Evolutionary conservation across 2,888 invertebrate species (phyloP).

Genomic region (Nezara viridula): DNA sequence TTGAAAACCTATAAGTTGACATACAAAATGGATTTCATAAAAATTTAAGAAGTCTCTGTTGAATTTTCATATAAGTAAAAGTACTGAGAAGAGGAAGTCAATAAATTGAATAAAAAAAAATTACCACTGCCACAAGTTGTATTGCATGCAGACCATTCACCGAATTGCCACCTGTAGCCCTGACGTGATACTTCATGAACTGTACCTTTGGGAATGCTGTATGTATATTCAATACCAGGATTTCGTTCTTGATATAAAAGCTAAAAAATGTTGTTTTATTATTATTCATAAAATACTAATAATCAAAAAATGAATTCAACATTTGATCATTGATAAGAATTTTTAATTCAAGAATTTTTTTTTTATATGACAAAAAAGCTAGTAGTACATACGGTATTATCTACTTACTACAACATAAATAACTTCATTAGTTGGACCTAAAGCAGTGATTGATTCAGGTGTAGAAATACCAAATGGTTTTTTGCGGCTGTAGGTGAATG

Average conservation of each 20-base stretch:
- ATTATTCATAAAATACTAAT: conserved; percentile 31
- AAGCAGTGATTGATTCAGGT: conserved; percentile 85
- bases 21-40: background rate
- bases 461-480: conserved; percentile 85
- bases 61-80: background rate
- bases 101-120: background rate
- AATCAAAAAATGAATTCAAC: background rate
- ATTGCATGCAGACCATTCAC: conserved; percentile 84
- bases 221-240: conserved; percentile 90
- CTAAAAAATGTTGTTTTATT: conserved; percentile 70
- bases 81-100: background rate
- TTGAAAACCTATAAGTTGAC: conserved; percentile 76
- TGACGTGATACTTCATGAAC: conserved; percentile 76
- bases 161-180: conserved; percentile 87
- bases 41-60: background rate
- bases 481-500: conserved; percentile 89
- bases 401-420: conserved; percentile 84
- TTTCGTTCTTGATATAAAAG: conserved; percentile 86
- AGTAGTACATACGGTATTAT: background rate
- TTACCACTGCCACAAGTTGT: conserved; percentile 92
- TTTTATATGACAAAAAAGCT: background rate
- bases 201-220: conserved; percentile 84
- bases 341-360: background rate
- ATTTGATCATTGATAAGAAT: background rate
- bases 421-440: conserved; percentile 92